Percentiles rank a stretch among this genome's conserved stretches.
Evolutionary conservation across 2,113 vertebrate species (phyloP).

Genomic region (Heterochromis multidens): DNA sequence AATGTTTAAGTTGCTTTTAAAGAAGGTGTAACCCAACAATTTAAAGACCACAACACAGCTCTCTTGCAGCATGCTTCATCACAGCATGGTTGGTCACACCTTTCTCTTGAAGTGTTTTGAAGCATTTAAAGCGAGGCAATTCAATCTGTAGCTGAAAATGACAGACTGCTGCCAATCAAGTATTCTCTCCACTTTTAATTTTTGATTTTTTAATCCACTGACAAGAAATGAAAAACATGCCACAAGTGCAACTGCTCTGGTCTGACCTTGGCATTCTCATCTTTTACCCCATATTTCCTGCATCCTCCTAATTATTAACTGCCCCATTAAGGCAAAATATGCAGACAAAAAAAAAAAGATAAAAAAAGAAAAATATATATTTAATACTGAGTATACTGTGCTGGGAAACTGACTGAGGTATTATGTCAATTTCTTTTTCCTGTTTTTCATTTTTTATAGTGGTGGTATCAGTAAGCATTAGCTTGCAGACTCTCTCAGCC

Average conservation of each 20-base stretch:
- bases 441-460: neutral
- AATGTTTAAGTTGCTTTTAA: neutral
- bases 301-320: neutral
- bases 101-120: neutral
- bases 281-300: neutral
- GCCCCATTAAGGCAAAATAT: neutral
- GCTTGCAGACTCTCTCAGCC: neutral
- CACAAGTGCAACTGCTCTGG: neutral
- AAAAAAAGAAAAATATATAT: neutral
- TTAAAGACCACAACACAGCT: neutral
- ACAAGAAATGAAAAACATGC: neutral
- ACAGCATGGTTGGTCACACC: neutral
- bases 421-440: neutral
- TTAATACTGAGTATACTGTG: neutral
- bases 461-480: neutral
- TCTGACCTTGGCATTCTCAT: neutral
- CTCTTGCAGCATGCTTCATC: too few species aligned
- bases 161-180: neutral
- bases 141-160: neutral
- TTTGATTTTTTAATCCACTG: neutral
- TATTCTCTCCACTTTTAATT: neutral
- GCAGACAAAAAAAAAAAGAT: neutral
- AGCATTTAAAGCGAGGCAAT: neutral
- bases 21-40: neutral
- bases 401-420: neutral